Evolutionary conservation across 2,113 vertebrate species (phyloP), one percentile per base, ranked within the genome.

Genomic region (Sceloporus tristichus): DNA sequence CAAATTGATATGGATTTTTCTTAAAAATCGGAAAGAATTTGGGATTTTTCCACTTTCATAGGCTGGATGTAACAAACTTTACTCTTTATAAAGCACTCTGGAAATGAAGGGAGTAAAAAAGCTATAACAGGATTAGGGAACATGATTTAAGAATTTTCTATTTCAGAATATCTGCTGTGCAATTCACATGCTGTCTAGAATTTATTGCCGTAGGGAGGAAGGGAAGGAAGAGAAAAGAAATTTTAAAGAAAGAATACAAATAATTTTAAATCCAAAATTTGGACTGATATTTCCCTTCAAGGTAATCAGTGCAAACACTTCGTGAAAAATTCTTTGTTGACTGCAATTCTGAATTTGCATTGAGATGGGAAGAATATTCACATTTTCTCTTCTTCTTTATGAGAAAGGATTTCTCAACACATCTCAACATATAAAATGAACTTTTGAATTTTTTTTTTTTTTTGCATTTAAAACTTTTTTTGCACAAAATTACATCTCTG

Each of bases 151-250:
- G 65, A 5, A 68, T 1, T 81, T 0, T 7, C 62, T 14, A 79
- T 9, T 9, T 19, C 42, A 1, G 42, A 7, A 0, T 68, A 79
- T 86, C 38, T 53, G 73, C 1, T 65, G 77, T 6, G 75, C 40
- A 29, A 65, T 4, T 79, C 9, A 3, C 27, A 84, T 73, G 0
- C 92, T 94, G 97, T 95, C 40, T 53, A 25, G 40, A n/a, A 71
- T 83, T 70, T 71, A 70, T 83, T 70, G 27, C 40, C 71, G 16
- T 62, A 62, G 21, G 62, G 6, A 27, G 38, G 62, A 16, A 21
- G 56, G 19, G 34, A 68, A 9, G 62, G 3, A 29, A 38, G n/a
- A n/a, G 29, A 23, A 10, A 42, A 62, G 1, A 5, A 48, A 48
- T 4, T 48, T 48, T 48, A 48, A 42, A 21, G 25, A 8, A 14